Evolutionary conservation across 2,888 invertebrate genomes (phyloP).

Genomic region (Ormyrus thymus): DNA sequence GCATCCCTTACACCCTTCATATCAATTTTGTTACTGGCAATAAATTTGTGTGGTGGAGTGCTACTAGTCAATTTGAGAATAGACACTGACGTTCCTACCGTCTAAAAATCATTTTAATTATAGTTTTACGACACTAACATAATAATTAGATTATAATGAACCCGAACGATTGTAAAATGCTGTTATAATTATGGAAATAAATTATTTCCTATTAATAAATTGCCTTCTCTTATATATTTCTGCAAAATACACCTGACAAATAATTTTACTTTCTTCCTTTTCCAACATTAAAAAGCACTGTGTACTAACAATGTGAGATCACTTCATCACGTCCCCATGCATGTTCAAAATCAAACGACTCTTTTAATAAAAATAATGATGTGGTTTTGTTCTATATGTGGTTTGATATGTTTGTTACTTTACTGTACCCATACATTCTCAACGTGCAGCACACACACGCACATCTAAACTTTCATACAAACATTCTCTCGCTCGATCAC

Average conservation of each 20-base stretch:
- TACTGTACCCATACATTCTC: no score
- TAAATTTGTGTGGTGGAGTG: constrained; percentile 24
- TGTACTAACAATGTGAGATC: constrained; percentile 28
- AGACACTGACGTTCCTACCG: constrained; percentile 36
- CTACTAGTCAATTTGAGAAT: constrained; percentile 41
- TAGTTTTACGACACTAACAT: constrained; percentile 48
- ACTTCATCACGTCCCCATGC: constrained; percentile 14
- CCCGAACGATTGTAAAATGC: constrained; percentile 44
- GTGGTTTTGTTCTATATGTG: constrained; percentile 22
- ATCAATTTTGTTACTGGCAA: background rate
- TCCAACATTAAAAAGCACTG: constrained; percentile 5
- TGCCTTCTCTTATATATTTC: no score
- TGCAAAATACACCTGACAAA: background rate
- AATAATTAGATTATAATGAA: constrained; percentile 32
- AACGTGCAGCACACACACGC: no score
- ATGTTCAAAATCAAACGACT: constrained; percentile 16
- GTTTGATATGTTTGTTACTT: constrained; percentile 13
- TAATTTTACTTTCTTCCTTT: background rate
- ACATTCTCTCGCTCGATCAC: no score
- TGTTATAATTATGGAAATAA: constrained; percentile 43
- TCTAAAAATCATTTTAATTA: constrained; percentile 48
- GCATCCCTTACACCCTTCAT: no score
- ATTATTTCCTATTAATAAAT: constrained; percentile 39
- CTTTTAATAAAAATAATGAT: constrained; percentile 26
- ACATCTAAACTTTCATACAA: no score